A percentile compares a stretch with the other conserved stretches of the same genome.
phyloP scores from a whole-genome alignment of 1,140 invertebrate genomes.

The Drosophila varians region DNA sequence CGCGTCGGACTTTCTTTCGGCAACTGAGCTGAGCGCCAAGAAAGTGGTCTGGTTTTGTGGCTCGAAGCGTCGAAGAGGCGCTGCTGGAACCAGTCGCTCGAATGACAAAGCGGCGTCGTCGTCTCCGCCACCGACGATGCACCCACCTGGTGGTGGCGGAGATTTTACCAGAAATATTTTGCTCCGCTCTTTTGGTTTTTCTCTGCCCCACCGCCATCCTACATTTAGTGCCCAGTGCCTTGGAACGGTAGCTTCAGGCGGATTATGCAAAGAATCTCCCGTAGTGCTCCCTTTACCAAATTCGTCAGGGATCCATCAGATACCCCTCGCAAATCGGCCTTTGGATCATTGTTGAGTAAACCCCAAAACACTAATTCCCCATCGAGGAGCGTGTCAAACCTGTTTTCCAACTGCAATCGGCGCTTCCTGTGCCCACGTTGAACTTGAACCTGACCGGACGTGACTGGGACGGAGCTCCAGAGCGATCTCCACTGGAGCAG shows the following conservation, averaged over 20 bases:
- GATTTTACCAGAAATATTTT: constrained; percentile 54
- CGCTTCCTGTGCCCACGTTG: constrained; percentile 65
- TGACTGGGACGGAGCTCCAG: constrained; percentile 35
- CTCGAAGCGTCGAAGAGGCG: constrained; percentile 37
- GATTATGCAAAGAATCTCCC: constrained; percentile 61
- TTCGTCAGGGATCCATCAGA: constrained; percentile 1
- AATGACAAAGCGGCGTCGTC: constrained; percentile 54
- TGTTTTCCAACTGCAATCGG: constrained; percentile 53
- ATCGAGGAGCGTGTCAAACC: constrained; percentile 56
- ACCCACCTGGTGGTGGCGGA: constrained; percentile 37
- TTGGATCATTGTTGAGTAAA: constrained; percentile 24
- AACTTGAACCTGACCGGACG: constrained; percentile 75
- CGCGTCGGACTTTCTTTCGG: constrained; percentile 81
- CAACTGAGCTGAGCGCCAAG: constrained; percentile 78
- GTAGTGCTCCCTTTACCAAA: neutral
- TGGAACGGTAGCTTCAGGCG: constrained; percentile 16
- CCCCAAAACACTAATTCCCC: neutral
- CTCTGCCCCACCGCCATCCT: neutral
- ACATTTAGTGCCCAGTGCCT: constrained; percentile 28
- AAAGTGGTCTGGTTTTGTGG: constrained; percentile 82
- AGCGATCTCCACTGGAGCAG: constrained; percentile 7
- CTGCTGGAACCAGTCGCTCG: constrained; percentile 1
- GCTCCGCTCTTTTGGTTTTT: constrained; percentile 20
- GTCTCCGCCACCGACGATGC: constrained; percentile 27
- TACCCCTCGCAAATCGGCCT: neutral